These are phyloP conservation scores for Petromus typicus DNA, from an alignment of 2,113 vertebrate species.

Conservation along the genomic window DNA sequence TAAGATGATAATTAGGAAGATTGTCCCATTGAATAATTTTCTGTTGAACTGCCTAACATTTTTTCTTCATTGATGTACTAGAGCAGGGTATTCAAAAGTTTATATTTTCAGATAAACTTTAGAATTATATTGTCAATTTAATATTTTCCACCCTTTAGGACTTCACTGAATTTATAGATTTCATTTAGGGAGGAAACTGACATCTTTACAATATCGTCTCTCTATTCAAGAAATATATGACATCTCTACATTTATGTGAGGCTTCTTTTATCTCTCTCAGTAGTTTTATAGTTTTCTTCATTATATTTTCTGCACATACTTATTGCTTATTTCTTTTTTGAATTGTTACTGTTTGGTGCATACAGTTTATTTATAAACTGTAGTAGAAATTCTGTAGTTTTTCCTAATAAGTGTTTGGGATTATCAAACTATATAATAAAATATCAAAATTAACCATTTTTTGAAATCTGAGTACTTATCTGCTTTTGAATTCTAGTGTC, in stretches of 20 bases:
- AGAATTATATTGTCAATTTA: slow-evolving; percentile 45
- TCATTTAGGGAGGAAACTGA: slow-evolving; percentile 62
- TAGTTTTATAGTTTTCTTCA: slow-evolving; percentile 46
- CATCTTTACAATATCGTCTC: slow-evolving; percentile 39
- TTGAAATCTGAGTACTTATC: background rate
- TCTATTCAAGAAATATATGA: slow-evolving; percentile 19
- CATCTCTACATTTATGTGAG: slow-evolving; percentile 1
- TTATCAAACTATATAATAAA: slow-evolving; percentile 23
- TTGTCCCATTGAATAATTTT: background rate
- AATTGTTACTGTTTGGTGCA: background rate
- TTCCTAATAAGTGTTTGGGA: background rate
- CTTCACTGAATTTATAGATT: slow-evolving; percentile 60
- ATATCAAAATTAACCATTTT: background rate
- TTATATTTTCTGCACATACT: slow-evolving; percentile 28
- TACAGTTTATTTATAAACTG: background rate
- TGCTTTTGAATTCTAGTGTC: background rate
- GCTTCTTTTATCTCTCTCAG: slow-evolving; percentile 40
- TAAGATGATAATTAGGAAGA: background rate
- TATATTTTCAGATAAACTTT: slow-evolving; percentile 47
- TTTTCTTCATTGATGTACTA: background rate
- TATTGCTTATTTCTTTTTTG: slow-evolving; percentile 27
- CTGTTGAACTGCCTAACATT: background rate
- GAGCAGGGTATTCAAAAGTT: slow-evolving; percentile 23
- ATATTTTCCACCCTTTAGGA: slow-evolving; percentile 3
- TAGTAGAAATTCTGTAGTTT: background rate